These are phyloP conservation scores for Moxostoma hubbsi DNA, from an alignment of 2,797 vertebrate genomes.

Conservation along the genomic window DNA sequence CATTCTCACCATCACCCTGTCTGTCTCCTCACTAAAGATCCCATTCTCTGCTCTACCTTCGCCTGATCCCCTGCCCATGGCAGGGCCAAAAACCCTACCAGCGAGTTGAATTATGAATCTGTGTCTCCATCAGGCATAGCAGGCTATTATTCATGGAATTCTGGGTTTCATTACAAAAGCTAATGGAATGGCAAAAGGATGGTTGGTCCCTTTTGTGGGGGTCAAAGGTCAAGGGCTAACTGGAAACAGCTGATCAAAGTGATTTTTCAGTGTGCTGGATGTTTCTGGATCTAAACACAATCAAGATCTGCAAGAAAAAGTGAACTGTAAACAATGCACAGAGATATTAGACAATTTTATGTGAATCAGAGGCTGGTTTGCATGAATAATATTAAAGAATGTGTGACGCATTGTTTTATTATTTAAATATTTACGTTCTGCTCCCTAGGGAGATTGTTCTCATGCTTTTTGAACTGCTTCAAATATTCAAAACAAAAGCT, in stretches of 20 bases:
- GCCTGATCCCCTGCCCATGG: conserved; percentile 16
- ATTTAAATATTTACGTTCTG: conserved; percentile 40
- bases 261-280: conserved; percentile 39
- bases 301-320: conserved; percentile 39
- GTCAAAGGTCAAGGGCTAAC: conserved; percentile 60
- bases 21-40: conserved; percentile 11
- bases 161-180: conserved; percentile 67
- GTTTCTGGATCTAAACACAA: conserved; percentile 64
- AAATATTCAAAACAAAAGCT: conserved; percentile 57
- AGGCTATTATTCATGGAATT: conserved; percentile 63
- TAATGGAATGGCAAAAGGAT: conserved; percentile 55
- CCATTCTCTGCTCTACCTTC: conserved; percentile 34
- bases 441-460: conserved; percentile 41
- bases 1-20: conserved; percentile 37
- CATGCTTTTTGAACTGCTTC: conserved; percentile 47
- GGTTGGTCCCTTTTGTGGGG: conserved; percentile 60
- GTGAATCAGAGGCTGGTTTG: conserved; percentile 33
- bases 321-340: conserved; percentile 34
- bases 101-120: conserved; percentile 71
- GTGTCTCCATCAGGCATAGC: conserved; percentile 67
- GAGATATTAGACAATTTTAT: conserved; percentile 31
- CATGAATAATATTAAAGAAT: conserved; percentile 33
- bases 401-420: conserved; percentile 2
- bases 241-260: conserved; percentile 63
- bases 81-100: conserved; percentile 37